Evolutionary conservation across 92 coral and sea anemone species (phyloP), one percentile per base, ranked within the genome.

Genomic region (Scolanthus callimorphus): DNA sequence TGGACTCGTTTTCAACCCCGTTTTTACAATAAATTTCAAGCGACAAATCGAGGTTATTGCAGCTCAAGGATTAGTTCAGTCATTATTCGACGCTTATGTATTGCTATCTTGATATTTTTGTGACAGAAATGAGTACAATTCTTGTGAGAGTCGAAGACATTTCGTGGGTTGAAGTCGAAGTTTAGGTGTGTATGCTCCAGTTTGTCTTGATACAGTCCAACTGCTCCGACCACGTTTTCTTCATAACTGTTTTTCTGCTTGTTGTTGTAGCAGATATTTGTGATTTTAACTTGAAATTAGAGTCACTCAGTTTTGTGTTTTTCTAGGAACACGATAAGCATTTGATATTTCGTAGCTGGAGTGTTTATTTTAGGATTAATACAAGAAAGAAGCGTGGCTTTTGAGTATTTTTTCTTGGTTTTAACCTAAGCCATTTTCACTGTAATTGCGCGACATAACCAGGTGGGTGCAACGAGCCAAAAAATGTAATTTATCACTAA

Each of bases 331-430:
- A 19, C 28, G 56, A 55, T 39, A 25, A 57, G 21, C 39, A 24
- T 60, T 31, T 1, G 75, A 27, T 29, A 45, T 51, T 34, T 70
- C 55, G 20, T 25, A 51, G 45, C 26, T 48, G 38, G 27, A 70
- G 55, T 57, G 68, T 78, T 78, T 74, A 39, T 57, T 53, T 62
- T 54, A 27, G 77, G 85, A 78, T 78, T 78, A 78, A 29, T 20
- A 21, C 22, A 29, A 64, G 49, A 64, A 63, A 63, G 29, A 20
- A 44, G 17, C 38, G 51, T 27, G 57, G 29, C 48, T 17, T 34
- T 34, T 34, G 41, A 46, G 52, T n/a, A 0, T 1, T 15, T n/a
- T 15, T 15, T 55, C 29, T 56, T 68, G 44, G 26, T 55, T 15
- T 45, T 28, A 26, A 39, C 27, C 75, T 24, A 25, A 68, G 47